Percentiles rank a stretch among this genome's conserved stretches.
Evolutionary conservation across 2,113 vertebrate genomes (phyloP).

Genomic region (Dipodomys stephensi): DNA sequence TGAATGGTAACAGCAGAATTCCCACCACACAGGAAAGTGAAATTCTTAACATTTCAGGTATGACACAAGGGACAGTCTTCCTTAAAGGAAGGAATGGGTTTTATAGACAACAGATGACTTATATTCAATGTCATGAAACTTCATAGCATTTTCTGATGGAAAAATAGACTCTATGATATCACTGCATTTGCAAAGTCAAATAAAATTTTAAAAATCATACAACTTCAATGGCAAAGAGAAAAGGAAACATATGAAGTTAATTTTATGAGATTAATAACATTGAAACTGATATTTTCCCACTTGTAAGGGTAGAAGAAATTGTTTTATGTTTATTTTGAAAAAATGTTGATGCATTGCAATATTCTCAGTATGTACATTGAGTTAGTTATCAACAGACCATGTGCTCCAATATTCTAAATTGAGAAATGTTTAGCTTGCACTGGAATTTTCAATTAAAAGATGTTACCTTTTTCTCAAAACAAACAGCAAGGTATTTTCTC

Average conservation of each 20-base stretch:
- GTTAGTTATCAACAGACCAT: slow-evolving; percentile 13
- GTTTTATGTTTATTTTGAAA: not conserved
- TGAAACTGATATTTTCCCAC: not conserved
- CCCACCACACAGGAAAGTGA: not conserved
- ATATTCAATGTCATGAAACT: not conserved
- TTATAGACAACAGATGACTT: not conserved
- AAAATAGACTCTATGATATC: slow-evolving; percentile 19
- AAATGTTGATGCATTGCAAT: not conserved
- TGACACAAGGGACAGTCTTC: not conserved
- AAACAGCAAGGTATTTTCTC: slow-evolving; percentile 6
- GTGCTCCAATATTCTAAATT: slow-evolving; percentile 39
- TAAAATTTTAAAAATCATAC: not conserved
- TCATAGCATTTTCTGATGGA: not conserved
- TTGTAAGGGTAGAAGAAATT: not conserved
- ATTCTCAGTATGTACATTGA: not conserved
- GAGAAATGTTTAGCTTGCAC: slow-evolving; percentile 28
- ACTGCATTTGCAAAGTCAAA: slow-evolving; percentile 14
- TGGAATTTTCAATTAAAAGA: slow-evolving; percentile 57
- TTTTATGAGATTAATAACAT: not conserved
- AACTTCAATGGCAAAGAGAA: too few relatives aligned
- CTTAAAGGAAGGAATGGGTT: not conserved
- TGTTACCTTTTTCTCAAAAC: slow-evolving; percentile 38
- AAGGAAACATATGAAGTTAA: not conserved
- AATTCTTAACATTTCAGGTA: not conserved
- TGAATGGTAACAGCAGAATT: not conserved